Evolutionary conservation across 2,888 invertebrate species (phyloP).

Genomic region (Chironomus riparius): DNA sequence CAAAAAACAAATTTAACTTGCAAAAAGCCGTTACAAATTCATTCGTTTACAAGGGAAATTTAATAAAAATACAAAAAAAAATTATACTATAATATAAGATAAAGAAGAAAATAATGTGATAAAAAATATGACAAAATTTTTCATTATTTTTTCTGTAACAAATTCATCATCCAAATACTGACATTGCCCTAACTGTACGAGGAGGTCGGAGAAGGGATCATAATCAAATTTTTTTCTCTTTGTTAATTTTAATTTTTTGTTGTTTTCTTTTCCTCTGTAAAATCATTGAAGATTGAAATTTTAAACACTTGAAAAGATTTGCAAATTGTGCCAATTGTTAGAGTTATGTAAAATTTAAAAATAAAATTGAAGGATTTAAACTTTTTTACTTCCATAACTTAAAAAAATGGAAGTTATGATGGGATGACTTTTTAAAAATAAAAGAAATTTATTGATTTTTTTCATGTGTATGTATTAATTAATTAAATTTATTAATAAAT

Average conservation of each 20-base stretch:
- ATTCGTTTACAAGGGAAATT: no score
- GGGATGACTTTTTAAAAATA: neutral
- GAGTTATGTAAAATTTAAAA: neutral
- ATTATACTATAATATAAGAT: neutral
- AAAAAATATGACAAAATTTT: neutral
- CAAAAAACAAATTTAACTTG: neutral
- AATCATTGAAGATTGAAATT: neutral
- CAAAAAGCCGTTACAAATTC: no score
- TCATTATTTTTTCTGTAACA: neutral
- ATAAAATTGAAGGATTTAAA: neutral
- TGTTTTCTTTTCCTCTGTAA: neutral
- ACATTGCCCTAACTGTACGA: no score
- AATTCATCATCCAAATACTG: neutral
- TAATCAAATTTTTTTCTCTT: neutral
- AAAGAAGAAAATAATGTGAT: neutral
- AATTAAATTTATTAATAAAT: neutral
- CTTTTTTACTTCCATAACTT: neutral
- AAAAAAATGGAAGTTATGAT: neutral
- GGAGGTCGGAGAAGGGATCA: no score
- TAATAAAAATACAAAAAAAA: neutral
- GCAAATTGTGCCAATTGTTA: conserved; percentile 25
- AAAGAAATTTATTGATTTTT: neutral
- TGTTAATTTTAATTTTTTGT: neutral
- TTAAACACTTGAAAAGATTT: neutral
- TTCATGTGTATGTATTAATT: neutral